Base-by-base conservation (phyloP, 1,140 invertebrate species). In the Drosophila subobscura region DNA sequence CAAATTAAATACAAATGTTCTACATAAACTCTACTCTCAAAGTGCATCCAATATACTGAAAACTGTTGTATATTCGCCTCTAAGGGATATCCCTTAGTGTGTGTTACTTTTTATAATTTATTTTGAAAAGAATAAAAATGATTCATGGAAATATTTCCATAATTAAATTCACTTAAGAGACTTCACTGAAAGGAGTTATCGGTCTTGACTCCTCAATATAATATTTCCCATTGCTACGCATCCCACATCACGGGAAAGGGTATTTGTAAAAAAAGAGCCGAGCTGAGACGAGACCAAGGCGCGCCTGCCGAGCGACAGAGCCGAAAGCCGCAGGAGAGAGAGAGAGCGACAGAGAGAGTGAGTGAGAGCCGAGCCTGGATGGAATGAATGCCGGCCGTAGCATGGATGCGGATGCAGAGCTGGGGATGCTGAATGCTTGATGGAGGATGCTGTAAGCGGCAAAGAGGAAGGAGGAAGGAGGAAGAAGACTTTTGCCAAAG, bases 291-390 rank as follows among this genome's bases (percentile, higher is more conserved):
- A 41, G 33, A 51, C 40, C 44, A 54, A 73, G 41, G 23, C 49
- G 20, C 29, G 53, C 37, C 27, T 50, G 58, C 46, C 50, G 61
- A 25, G 37, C 14, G 27, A 49, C 50, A 37, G 27, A 54, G n/a
- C 45, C 14, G 3, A 44, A 44, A 50, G 14, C 8, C 23, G 52
- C 5, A 16, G 14, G n/a, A 54, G 25, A 61, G 22, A 22, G 23
- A 16, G n/a, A 23, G 16, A 23, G 40, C 22, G 40, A 41, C 23
- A 44, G 40, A 16, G 22, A 42, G 41, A 22, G 33, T 33, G n/a
- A 46, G 44, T 23, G 40, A 47, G 45, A 46, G 49, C 51, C 45
- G 45, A 46, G 49, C 51, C 45, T 55, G 44, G 57, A 44, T 46
- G 25, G 42, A 27, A 14, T 37, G 33, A 37, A 37, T 3, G 33